These are phyloP conservation scores for Nymphalis urticae DNA, from an alignment of 2,888 invertebrate genomes.

Conservation along the genomic window DNA sequence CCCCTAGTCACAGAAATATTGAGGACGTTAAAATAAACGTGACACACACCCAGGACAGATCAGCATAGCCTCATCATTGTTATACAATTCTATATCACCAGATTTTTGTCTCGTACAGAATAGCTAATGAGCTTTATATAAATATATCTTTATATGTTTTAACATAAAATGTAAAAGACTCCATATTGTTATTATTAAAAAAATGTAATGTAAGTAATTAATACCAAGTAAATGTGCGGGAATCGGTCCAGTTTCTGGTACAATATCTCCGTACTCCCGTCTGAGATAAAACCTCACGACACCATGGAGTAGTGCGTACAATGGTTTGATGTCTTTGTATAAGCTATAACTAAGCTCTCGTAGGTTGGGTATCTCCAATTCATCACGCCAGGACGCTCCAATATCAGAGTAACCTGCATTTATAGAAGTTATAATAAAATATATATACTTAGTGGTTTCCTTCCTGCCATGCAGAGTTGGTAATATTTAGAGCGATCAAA, in stretches of 20 bases:
- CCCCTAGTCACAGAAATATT: no score
- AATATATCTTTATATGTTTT: no score
- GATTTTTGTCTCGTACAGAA: no score
- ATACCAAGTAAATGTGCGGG: conserved; percentile 86
- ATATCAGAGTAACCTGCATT: conserved; percentile 83
- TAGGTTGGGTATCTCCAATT: conserved; percentile 83
- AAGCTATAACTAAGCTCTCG: conserved; percentile 75
- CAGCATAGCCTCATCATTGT: no score
- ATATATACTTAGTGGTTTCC: background rate
- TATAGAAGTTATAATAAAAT: background rate
- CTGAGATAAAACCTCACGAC: conserved; percentile 84
- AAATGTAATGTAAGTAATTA: no score
- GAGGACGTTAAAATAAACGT: no score
- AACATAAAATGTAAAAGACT: no score
- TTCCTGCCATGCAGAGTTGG: background rate
- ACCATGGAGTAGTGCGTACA: conserved; percentile 87
- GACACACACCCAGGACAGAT: no score
- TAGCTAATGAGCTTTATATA: no score
- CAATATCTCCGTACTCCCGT: conserved; percentile 78
- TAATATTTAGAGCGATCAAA: no score
- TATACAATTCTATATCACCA: no score
- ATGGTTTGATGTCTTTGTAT: conserved; percentile 81
- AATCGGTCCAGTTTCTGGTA: conserved; percentile 80
- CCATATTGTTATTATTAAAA: no score
- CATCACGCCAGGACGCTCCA: conserved; percentile 84